Percentiles rank a stretch among this genome's conserved stretches.
Evolutionary conservation across 2,113 vertebrate genomes (phyloP).

Genomic region (Chaetops frenatus): DNA sequence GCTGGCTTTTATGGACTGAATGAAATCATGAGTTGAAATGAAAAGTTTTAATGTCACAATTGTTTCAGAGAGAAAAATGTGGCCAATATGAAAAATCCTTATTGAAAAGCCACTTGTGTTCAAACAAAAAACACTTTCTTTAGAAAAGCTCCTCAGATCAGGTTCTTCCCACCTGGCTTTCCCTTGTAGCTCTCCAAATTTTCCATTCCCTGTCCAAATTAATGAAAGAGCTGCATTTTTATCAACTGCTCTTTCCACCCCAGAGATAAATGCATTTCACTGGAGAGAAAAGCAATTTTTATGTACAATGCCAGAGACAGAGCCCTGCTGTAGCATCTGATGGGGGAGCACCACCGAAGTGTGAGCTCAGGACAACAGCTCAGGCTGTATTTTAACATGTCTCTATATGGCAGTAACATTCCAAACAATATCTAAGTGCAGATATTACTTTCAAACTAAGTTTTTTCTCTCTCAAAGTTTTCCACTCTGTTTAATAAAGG

Average conservation of each 20-base stretch:
- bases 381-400: neutral
- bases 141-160: neutral
- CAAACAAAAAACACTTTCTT: neutral
- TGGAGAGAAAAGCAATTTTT: neutral
- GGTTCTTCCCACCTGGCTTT: neutral
- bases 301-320: neutral
- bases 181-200: neutral
- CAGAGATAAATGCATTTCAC: neutral
- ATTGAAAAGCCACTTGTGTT: neutral
- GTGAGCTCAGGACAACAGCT: neutral
- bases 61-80: neutral
- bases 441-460: neutral
- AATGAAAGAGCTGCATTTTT: slow-evolving; percentile 17
- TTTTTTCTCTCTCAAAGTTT: neutral
- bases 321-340: neutral
- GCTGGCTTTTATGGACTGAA: neutral
- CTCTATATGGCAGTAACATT: neutral
- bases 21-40: neutral
- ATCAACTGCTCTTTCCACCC: neutral
- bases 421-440: neutral
- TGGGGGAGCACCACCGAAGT: neutral
- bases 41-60: neutral
- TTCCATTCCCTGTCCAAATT: neutral
- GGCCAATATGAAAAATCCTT: neutral
- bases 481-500: neutral